A percentile compares a stretch with the other conserved stretches of the same genome.
Evolutionary conservation across 2,113 vertebrate species (phyloP).

Genomic region (Poecilia latipinna): DNA sequence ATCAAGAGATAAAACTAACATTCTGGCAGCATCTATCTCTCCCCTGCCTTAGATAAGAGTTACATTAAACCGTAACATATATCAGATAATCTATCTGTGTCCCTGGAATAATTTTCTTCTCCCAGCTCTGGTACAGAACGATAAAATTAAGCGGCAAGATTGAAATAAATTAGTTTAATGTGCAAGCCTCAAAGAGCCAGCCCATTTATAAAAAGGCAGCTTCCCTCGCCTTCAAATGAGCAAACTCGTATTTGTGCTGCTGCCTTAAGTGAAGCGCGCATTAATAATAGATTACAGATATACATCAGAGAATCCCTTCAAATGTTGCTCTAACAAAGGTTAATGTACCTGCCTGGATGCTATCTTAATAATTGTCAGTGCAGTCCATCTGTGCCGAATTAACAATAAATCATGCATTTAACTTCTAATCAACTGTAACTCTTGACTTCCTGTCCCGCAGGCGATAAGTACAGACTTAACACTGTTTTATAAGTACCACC

Average conservation of each 20-base stretch:
- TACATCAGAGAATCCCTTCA: conserved; percentile 32
- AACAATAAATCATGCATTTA: conserved; percentile 23
- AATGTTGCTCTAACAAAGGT: conserved; percentile 30
- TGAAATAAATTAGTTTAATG: conserved; percentile 75
- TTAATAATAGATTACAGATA: conserved; percentile 58
- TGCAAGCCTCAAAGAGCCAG: conserved; percentile 38
- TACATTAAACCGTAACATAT: conserved; percentile 50
- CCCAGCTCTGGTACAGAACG: conserved; percentile 45
- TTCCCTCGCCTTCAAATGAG: conserved; percentile 19
- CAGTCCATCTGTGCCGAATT: conserved; percentile 31
- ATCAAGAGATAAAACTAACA: conserved; percentile 28
- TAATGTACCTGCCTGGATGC: conserved; percentile 16
- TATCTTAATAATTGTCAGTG: conserved; percentile 10
- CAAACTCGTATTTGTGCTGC: conserved; percentile 45
- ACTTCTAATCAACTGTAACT: conserved; percentile 3
- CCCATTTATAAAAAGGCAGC: conserved; percentile 52
- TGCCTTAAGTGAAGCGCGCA: conserved; percentile 33
- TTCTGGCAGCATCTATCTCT: conserved; percentile 43
- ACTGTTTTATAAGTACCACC: conserved; percentile 21
- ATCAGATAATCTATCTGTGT: conserved; percentile 58
- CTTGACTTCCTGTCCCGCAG: conserved; percentile 1
- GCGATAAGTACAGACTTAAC: conserved; percentile 8
- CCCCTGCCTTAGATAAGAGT: conserved; percentile 37
- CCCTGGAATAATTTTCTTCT: conserved; percentile 34
- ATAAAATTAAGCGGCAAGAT: conserved; percentile 61